Base-by-base conservation (phyloP, 2,113 vertebrate species). In the Nesogale talazaci region DNA sequence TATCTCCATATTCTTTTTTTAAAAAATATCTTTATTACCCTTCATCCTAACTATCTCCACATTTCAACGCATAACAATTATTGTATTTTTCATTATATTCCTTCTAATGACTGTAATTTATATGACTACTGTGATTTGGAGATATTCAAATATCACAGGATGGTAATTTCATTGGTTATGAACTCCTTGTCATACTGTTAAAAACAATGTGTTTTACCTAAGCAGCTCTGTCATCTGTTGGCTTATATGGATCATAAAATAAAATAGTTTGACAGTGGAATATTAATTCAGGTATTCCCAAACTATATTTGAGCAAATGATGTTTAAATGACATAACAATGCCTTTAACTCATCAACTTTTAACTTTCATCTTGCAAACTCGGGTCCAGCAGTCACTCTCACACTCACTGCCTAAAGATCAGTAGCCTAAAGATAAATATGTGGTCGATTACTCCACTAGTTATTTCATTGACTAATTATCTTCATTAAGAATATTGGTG, bases 401-500 rank as follows among this genome's bases (percentile, higher is more conserved):
- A 65, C 59, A 40, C 23, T 89, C 80, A 89, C 61, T 74, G 89
- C 63, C n/a, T 90, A 3, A n/a, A n/a, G 23, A 17, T 59, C 67
- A 36, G 89, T 4, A 81, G 16, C 3, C 52, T 75, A n/a, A 72
- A 93, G 52, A 79, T 72, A 79, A 1, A 0, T 56, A 19, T 65
- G 1, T 6, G 36, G 4, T 42, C 27, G 63, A 20, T 22, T 57
- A 46, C 17, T 22, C 56, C 5, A 23, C 4, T 15, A 61, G n/a
- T n/a, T n/a, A 27, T 80, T 89, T 3, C 52, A 5, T 76, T 65
- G 85, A 14, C 1, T 76, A 83, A 67, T 77, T 94, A 67, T 79
- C 89, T 92, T 86, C 79, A 69, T 75, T 80, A 74, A 79, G 40
- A 88, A 9, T 46, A 63, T 85, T 69, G 16, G 38, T 79, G 69